Conservation (phyloP, 2,113 vertebrate species). For the Andinoacara biseriatus region DNA sequence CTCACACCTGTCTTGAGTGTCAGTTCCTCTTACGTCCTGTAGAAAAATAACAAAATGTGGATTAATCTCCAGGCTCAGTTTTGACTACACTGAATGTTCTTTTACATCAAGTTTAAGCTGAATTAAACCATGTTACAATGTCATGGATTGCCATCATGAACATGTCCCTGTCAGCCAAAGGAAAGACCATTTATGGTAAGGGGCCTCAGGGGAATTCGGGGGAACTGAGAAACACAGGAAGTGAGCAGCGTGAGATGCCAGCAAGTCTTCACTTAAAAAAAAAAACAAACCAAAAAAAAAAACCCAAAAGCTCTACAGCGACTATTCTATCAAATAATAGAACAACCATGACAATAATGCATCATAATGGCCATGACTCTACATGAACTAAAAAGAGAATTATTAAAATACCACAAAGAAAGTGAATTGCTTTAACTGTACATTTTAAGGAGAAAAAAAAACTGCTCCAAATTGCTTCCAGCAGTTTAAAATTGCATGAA, state of each 20-base stretch:
- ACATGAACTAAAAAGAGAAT: slow-evolving; percentile 2
- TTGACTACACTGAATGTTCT: not conserved
- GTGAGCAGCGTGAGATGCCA: slow-evolving; percentile 18
- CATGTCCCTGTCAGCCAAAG: slow-evolving; percentile 18
- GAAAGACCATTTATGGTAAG: slow-evolving; percentile 44
- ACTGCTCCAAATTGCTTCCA: slow-evolving; percentile 16
- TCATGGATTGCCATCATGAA: slow-evolving; percentile 12
- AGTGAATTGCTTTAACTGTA: not conserved
- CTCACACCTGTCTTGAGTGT: not conserved
- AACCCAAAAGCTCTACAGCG: not conserved
- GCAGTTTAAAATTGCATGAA: slow-evolving; percentile 3
- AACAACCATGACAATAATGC: not conserved
- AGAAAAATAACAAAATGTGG: not conserved
- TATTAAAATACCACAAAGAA: slow-evolving; percentile 21
- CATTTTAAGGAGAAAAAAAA: not conserved
- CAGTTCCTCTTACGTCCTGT: slow-evolving; percentile 24
- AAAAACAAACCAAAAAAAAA: not conserved
- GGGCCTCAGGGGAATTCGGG: slow-evolving; percentile 47
- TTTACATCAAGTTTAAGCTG: not conserved
- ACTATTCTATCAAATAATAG: not conserved
- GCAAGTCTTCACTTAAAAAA: not conserved
- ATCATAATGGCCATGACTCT: not conserved
- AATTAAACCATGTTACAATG: not conserved
- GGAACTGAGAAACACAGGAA: slow-evolving; percentile 56
- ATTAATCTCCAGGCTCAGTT: not conserved